phyloP scores from a whole-genome alignment of 2,888 invertebrate genomes.

The Meandrusa payeni region DNA sequence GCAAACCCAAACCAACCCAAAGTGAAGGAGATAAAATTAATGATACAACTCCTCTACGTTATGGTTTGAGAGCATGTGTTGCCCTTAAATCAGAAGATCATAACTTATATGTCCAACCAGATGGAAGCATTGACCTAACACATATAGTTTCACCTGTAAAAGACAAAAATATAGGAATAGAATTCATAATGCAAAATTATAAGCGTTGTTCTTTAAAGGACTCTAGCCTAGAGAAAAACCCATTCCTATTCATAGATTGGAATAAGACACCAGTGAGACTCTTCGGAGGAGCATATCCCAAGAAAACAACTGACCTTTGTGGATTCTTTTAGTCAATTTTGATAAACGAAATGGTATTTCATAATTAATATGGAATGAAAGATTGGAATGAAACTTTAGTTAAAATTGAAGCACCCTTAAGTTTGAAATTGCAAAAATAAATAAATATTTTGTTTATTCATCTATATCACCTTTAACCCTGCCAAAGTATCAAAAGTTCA shows the following conservation, averaged over 20 bases:
- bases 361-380: no score
- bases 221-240: slow-evolving; percentile 44
- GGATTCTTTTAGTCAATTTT: slow-evolving; percentile 61
- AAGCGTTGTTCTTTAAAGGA: slow-evolving; percentile 61
- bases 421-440: no score
- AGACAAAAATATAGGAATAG: slow-evolving; percentile 53
- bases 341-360: no score
- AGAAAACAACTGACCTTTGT: slow-evolving; percentile 80
- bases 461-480: no score
- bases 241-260: slow-evolving; percentile 81
- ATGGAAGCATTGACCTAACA: slow-evolving; percentile 58
- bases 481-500: no score
- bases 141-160: slow-evolving; percentile 57
- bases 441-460: no score
- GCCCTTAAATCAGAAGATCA: slow-evolving; percentile 55
- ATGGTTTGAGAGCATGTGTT: slow-evolving; percentile 53
- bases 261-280: slow-evolving; percentile 83
- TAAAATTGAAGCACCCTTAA: no score
- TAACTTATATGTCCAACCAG: slow-evolving; percentile 57
- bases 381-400: no score
- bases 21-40: slow-evolving; percentile 44
- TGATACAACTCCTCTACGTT: slow-evolving; percentile 45
- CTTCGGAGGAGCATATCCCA: slow-evolving; percentile 84
- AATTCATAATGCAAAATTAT: slow-evolving; percentile 62
- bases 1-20: slow-evolving; percentile 59